Evolutionary conservation across 2,888 invertebrate species (phyloP).

Genomic region (Halictus ligatus): DNA sequence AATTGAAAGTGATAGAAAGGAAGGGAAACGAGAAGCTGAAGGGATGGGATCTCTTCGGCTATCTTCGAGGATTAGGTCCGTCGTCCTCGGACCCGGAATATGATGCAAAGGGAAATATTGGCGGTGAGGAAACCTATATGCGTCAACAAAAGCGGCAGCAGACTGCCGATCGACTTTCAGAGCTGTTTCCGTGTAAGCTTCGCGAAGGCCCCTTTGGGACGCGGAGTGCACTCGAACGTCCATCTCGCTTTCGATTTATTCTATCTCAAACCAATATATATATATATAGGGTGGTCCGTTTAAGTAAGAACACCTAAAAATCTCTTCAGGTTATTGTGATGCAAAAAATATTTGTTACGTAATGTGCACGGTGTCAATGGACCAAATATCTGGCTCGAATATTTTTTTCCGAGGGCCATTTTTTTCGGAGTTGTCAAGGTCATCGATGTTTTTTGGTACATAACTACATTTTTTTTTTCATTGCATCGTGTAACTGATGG

Average conservation of each 20-base stretch:
- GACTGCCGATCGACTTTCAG: slow-evolving; percentile 62
- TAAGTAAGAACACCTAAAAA: no score
- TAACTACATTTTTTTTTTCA: no score
- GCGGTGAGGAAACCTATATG: slow-evolving; percentile 39
- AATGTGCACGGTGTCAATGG: no score
- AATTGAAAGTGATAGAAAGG: slow-evolving; percentile 59
- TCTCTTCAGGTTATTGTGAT: no score
- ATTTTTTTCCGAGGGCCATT: no score
- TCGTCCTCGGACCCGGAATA: slow-evolving; percentile 16
- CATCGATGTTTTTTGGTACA: no score
- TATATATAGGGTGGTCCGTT: no score
- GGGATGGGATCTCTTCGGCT: slow-evolving; percentile 4
- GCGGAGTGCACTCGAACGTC: slow-evolving; percentile 60
- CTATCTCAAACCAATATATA: slow-evolving; percentile 55
- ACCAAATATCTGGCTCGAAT: no score
- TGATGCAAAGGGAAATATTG: slow-evolving; percentile 59
- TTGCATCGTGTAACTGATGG: no score
- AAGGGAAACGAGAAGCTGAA: slow-evolving; percentile 1
- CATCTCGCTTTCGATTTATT: slow-evolving; percentile 59
- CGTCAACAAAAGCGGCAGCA: slow-evolving; percentile 62
- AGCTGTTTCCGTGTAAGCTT: slow-evolving; percentile 61
- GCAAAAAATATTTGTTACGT: no score
- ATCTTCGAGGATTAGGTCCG: slow-evolving; percentile 56
- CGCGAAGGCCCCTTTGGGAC: slow-evolving; percentile 57
- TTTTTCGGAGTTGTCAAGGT: no score